Conservation (phyloP, 1,140 invertebrate genomes). For the Asobara japonica region DNA sequence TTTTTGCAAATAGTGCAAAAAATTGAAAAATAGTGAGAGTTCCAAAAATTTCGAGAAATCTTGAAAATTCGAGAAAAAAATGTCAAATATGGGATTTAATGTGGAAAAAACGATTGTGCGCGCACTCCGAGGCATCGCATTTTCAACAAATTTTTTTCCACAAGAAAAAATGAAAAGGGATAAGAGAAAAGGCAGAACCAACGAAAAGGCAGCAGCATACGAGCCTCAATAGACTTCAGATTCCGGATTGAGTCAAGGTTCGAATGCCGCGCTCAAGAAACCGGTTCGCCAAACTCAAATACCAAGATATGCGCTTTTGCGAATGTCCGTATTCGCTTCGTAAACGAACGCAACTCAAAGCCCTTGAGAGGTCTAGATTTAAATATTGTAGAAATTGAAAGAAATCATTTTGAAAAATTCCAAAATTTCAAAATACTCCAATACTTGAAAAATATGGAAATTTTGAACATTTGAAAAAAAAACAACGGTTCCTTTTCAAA, state of each 20-base stretch:
- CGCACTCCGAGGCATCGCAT: not conserved
- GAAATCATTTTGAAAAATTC: not conserved
- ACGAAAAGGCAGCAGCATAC: conserved; percentile 19
- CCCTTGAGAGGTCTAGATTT: too few species aligned
- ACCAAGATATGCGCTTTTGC: conserved; percentile 18
- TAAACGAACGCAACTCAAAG: not conserved
- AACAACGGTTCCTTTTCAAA: too few species aligned
- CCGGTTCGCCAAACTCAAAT: conserved; percentile 30
- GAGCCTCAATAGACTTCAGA: conserved; percentile 24
- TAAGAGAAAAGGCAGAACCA: not conserved
- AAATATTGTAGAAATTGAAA: not conserved
- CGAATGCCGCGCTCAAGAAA: conserved; percentile 13
- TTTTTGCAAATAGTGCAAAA: too few species aligned
- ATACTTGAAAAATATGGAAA: too few species aligned
- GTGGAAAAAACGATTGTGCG: not conserved
- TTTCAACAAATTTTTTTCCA: not conserved
- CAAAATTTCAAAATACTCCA: too few species aligned
- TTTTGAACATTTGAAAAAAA: too few species aligned
- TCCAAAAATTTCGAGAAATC: too few species aligned
- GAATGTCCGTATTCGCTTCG: not conserved
- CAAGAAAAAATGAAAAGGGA: not conserved
- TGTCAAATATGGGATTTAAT: not conserved
- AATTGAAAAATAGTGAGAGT: too few species aligned
- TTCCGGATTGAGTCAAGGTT: conserved; percentile 24
- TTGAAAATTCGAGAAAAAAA: not conserved